Evolutionary conservation across 2,888 invertebrate species (phyloP).

Genomic region (Cyclophora albipunctata): DNA sequence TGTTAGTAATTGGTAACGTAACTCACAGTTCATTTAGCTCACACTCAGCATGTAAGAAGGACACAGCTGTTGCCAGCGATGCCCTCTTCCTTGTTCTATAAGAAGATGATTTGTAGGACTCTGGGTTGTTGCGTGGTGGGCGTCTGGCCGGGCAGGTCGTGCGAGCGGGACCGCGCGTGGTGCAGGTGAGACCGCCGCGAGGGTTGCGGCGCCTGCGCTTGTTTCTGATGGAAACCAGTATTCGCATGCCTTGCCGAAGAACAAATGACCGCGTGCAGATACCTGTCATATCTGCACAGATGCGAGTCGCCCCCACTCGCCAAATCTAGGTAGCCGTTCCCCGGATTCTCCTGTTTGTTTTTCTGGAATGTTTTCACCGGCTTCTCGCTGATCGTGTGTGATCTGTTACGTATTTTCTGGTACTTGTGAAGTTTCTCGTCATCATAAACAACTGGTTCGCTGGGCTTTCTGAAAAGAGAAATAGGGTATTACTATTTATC

Average conservation of each 20-base stretch:
- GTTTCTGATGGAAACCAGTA: conserved; percentile 65
- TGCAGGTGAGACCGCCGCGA: conserved; percentile 29
- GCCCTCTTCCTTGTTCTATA: conserved; percentile 56
- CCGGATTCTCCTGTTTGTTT: conserved; percentile 48
- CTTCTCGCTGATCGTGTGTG: conserved; percentile 71
- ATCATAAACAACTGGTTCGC: conserved; percentile 51
- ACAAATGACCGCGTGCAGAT: conserved; percentile 78
- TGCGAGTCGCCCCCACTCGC: conserved; percentile 76
- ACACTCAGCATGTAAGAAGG: conserved; percentile 26
- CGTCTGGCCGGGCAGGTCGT: conserved; percentile 44
- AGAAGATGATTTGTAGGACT: conserved; percentile 68
- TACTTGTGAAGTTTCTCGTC: conserved; percentile 48
- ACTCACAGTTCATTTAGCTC: conserved; percentile 32
- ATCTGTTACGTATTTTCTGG: conserved; percentile 64
- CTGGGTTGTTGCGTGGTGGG: conserved; percentile 49
- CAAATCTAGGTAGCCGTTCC: conserved; percentile 76
- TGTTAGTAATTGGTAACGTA: conserved; percentile 37
- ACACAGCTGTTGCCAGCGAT: conserved; percentile 35
- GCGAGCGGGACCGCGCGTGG: conserved; percentile 53
- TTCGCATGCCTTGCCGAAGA: conserved; percentile 67
- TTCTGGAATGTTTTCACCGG: conserved; percentile 59
- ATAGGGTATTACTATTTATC: too few relatives aligned
- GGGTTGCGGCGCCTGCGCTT: conserved; percentile 35
- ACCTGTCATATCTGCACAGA: conserved; percentile 75
- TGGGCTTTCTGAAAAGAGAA: conserved; percentile 72